These are phyloP conservation scores for Caenorhabditis zanzibari DNA, from an alignment of 2,888 invertebrate genomes.

Conservation along the genomic window DNA sequence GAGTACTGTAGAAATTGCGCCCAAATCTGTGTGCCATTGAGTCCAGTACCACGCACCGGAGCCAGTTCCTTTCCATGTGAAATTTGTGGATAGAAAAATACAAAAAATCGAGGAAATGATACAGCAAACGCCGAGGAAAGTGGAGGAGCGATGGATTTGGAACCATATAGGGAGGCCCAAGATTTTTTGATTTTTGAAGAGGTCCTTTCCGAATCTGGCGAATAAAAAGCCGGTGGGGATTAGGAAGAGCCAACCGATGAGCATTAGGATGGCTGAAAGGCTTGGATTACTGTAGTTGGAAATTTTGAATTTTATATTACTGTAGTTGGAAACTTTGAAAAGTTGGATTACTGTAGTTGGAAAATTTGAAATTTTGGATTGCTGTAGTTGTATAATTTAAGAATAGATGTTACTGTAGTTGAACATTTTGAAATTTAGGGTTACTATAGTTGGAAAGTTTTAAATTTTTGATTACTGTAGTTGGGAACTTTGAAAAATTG, in stretches of 20 bases:
- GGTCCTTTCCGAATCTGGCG: conserved; percentile 63
- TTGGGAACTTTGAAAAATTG: no score
- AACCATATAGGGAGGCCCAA: conserved; percentile 66
- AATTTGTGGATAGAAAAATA: conserved; percentile 59
- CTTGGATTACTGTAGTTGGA: not conserved
- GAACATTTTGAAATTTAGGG: no score
- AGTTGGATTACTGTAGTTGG: no score
- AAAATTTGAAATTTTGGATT: no score
- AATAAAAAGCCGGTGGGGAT: conserved; percentile 68
- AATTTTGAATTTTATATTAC: no score
- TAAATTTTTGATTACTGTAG: no score
- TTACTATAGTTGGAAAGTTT: no score
- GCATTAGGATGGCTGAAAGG: conserved; percentile 65
- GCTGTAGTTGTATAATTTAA: no score
- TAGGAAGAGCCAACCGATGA: conserved; percentile 70
- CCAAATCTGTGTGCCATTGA: conserved; percentile 64
- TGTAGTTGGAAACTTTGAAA: no score
- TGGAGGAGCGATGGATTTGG: conserved; percentile 64
- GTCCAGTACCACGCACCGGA: conserved; percentile 53
- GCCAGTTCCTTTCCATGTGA: conserved; percentile 65
- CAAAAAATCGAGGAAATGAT: conserved; percentile 61
- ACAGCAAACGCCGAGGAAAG: conserved; percentile 59
- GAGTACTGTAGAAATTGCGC: conserved; percentile 52
- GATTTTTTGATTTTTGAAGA: conserved; percentile 55
- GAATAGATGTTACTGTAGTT: no score